Conservation (phyloP, 2,797 vertebrate species). For the Lepilemur septentrionalis region DNA sequence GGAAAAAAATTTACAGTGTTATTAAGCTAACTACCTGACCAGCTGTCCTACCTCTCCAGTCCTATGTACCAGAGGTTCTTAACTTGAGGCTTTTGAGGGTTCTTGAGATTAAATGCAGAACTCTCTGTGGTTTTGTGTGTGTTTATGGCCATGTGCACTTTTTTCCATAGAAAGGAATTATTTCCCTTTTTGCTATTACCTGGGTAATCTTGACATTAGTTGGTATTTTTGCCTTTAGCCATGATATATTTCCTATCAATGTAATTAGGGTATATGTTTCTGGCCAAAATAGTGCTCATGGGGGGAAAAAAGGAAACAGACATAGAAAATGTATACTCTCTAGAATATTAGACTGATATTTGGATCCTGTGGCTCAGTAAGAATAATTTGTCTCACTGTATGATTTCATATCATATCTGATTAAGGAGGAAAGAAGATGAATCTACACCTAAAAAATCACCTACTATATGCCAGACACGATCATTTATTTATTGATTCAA, state of each 20-base stretch:
- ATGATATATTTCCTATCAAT: background rate
- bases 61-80: background rate
- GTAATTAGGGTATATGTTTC: background rate
- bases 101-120: background rate
- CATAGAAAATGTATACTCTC: background rate
- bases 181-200: background rate
- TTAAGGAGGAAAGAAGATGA: background rate
- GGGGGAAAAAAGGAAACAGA: background rate
- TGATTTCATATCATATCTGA: background rate
- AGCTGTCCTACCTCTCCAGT: background rate
- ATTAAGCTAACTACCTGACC: background rate
- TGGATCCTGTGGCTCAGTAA: background rate
- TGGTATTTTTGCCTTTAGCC: slow-evolving; percentile 13
- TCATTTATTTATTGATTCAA: background rate
- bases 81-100: background rate
- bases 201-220: background rate
- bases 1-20: background rate
- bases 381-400: slow-evolving; percentile 17
- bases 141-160: background rate
- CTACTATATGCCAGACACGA: background rate
- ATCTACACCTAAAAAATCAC: slow-evolving; percentile 4
- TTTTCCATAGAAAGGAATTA: background rate
- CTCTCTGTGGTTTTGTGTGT: background rate
- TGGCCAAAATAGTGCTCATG: background rate
- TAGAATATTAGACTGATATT: background rate